phyloP scores from a whole-genome alignment of 2,888 invertebrate genomes.

The Drosophila demipolita region DNA sequence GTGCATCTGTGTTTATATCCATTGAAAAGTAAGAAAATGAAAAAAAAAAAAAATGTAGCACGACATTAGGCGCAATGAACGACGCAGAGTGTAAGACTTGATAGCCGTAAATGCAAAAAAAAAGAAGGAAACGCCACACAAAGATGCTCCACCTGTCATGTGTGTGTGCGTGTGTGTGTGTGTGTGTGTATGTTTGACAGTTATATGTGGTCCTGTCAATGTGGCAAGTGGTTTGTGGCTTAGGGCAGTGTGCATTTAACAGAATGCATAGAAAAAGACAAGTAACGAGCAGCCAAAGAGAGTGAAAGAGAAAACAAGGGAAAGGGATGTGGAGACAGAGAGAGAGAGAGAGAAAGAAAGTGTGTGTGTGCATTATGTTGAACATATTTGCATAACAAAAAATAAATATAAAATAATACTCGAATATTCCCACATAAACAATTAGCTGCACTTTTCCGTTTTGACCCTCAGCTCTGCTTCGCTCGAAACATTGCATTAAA shows the following conservation, averaged over 20 bases:
- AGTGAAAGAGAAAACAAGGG: not conserved
- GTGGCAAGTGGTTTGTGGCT: slow-evolving; percentile 38
- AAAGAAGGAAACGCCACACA: slow-evolving; percentile 7
- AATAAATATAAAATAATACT: not conserved
- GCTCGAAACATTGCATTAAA: not conserved
- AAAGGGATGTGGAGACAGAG: not conserved
- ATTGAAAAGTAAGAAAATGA: slow-evolving; percentile 26
- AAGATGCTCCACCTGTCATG: not conserved
- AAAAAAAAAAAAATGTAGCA: slow-evolving; percentile 39
- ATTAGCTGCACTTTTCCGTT: not conserved
- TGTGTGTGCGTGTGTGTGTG: not conserved
- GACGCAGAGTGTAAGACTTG: slow-evolving; percentile 47
- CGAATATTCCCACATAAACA: not conserved
- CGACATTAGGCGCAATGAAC: slow-evolving; percentile 61
- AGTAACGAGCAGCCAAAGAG: slow-evolving; percentile 4
- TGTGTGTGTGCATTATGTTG: not conserved
- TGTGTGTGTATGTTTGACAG: not conserved
- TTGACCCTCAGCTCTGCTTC: not conserved
- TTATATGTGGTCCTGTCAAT: slow-evolving; percentile 50
- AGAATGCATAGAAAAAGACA: slow-evolving; percentile 37
- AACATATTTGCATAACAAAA: not conserved
- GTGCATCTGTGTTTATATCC: slow-evolving; percentile 26
- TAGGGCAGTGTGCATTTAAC: slow-evolving; percentile 47
- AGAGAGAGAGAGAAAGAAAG: not conserved
- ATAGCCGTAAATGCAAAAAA: slow-evolving; percentile 32